Evolutionary conservation across 2,113 vertebrate genomes (phyloP).

Genomic region (Hydropotes inermis): DNA sequence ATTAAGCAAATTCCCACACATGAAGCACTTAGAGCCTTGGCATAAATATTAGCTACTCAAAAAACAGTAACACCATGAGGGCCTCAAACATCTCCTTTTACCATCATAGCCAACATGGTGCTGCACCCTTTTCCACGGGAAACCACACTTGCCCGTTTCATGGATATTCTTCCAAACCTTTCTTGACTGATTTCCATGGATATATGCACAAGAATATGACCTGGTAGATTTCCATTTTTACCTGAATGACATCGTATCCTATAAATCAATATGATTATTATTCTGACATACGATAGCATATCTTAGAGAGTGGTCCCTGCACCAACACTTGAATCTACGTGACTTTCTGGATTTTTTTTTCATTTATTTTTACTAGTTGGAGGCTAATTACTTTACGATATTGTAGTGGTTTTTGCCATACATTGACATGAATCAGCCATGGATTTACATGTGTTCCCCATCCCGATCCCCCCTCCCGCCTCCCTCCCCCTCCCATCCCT

Average conservation of each 20-base stretch:
- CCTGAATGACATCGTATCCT: background rate
- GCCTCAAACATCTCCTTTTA: background rate
- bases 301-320: background rate
- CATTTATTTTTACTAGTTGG: too few species aligned
- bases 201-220: background rate
- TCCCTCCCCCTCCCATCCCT: too few species aligned
- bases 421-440: too few species aligned
- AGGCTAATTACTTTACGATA: too few species aligned
- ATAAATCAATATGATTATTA: background rate
- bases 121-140: too few species aligned
- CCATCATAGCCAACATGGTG: too few species aligned
- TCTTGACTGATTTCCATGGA: background rate
- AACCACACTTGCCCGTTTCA: background rate
- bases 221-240: background rate
- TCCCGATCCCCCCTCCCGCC: too few species aligned
- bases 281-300: fast-evolving
- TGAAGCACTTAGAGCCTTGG: background rate
- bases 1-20: background rate
- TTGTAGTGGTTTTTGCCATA: too few species aligned
- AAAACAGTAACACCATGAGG: background rate
- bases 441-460: too few species aligned
- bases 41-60: background rate
- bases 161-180: background rate
- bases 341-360: too few species aligned
- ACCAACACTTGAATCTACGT: background rate